Evolutionary conservation across 2,113 vertebrate genomes (phyloP), one percentile per base, ranked within the genome.

Genomic region (Aegithalos caudatus): DNA sequence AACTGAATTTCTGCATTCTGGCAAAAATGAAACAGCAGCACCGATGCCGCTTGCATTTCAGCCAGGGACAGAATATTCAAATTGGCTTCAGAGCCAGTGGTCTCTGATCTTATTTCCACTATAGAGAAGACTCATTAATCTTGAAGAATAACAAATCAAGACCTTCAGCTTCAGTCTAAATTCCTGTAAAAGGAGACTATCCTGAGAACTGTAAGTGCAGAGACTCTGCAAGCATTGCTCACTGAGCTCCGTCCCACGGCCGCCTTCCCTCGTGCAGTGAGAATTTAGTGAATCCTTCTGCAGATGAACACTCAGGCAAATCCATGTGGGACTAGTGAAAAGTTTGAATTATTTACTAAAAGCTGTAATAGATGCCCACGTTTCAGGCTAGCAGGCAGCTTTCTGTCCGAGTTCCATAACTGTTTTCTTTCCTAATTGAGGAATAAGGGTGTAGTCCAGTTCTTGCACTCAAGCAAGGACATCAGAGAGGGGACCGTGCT

Each of bases 161-260:
- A 76, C 25, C 48, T 65, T 18, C 24, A 83, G 42, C 79, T 81
- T 77, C 60, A 42, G 40, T 56, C 16, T 66, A 11, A 35, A 35
- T 77, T 65, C 37, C 57, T 38, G 48, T 71, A 2, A 44, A 31
- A 84, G 72, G 66, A 65, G 83, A 18, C 28, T 12, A 0, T 19
- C 33, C 0, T 11, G 31, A 42, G 57, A 91, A 12, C 54, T 77
- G 17, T 18, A 4, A 72, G 87, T 38, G 58, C 87, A 42, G 1
- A 29, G 76, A 20, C 37, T n/a, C 5, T 16, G 61, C 17, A 12
- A 15, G 7, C 25, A 0, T 14, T 35, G 5, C 86, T 82, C 40
- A 0, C 40, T 14, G 25, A 28, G 19, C 70, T 25, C 2, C 3
- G 0, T 25, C 86, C 3, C 65, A 5, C 23, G 9, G 62, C 72